Evolutionary conservation across 2,797 vertebrate species (phyloP), one percentile per base, ranked within the genome.

Genomic region (Gallinago stenura): DNA sequence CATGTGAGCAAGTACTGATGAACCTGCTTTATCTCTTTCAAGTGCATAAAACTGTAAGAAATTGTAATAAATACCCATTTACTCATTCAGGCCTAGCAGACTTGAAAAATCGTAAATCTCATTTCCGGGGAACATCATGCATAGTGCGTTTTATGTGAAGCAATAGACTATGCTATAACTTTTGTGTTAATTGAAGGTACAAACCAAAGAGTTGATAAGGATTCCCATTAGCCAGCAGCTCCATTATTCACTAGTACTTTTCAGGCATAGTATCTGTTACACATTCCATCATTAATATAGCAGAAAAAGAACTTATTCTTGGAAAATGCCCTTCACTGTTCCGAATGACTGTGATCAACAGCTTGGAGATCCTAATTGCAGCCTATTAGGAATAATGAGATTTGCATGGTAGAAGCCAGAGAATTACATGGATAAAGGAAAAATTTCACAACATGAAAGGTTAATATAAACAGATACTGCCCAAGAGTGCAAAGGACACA

Each of bases 371-470:
- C 98, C 98, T 99, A 99, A 99, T 99, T 99, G 98, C 98, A 98
- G 97, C 98, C 97, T 97, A 98, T 98, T 98, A 98, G 97, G 98
- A 98, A 98, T 98, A 98, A 99, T 98, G 98, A 98, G 97, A 98
- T 97, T 97, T 97, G 93, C 98, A 97, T 97, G 97, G 89, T 90
- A 98, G 97, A 98, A 97, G 96, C 91, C 93, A 87, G 84, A 96
- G 94, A 97, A 98, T 97, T 91, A 87, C 66, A 96, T 17, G 60
- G 97, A 96, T 97, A 98, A 98, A 98, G 94, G 82, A 81, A 77
- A 97, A 97, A 93, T 95, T 69, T 94, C 97, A 93, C 94, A 96
- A 97, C 85, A 65, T 77, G 88, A 98, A 97, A 98, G 98, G 98
- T 99, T 98, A 98, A 98, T 97, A 89, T 97, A 98, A 98, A 98